A percentile compares a stretch with the other conserved stretches of the same genome.
phyloP scores from a whole-genome alignment of 2,888 invertebrate genomes.

The Anodontia alba region DNA sequence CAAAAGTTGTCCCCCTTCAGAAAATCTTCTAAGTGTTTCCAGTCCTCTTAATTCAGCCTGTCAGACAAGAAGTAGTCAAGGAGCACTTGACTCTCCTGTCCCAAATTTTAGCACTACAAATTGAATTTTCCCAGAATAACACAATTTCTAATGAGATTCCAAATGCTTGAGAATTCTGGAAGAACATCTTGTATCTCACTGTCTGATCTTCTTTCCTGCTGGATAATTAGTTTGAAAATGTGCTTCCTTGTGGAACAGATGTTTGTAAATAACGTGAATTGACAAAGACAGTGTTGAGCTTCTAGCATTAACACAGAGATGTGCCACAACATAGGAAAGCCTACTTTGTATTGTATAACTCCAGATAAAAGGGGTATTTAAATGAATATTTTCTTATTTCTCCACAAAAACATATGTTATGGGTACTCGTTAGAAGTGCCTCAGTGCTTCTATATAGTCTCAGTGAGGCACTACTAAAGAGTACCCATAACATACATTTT shows the following conservation, averaged over 20 bases:
- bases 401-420: too few species aligned
- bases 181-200: background rate
- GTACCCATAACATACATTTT: too few species aligned
- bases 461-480: too few species aligned
- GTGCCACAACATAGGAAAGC: too few species aligned
- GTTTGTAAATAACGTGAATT: background rate
- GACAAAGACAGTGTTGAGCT: background rate
- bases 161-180: background rate
- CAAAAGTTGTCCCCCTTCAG: too few species aligned
- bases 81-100: background rate
- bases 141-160: background rate
- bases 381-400: too few species aligned
- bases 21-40: too few species aligned
- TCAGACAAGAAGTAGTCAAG: background rate
- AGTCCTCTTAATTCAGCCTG: background rate
- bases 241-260: background rate
- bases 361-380: too few species aligned
- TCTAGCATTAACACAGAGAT: background rate
- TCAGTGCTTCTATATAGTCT: too few species aligned
- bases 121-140: conserved; percentile 1
- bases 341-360: too few species aligned
- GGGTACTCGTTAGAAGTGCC: too few species aligned
- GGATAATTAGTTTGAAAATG: background rate
- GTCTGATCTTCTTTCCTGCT: background rate
- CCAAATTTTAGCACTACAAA: background rate